Evolutionary conservation across 1,140 invertebrate genomes (phyloP).

Genomic region (Pachypeltis micranthus): DNA sequence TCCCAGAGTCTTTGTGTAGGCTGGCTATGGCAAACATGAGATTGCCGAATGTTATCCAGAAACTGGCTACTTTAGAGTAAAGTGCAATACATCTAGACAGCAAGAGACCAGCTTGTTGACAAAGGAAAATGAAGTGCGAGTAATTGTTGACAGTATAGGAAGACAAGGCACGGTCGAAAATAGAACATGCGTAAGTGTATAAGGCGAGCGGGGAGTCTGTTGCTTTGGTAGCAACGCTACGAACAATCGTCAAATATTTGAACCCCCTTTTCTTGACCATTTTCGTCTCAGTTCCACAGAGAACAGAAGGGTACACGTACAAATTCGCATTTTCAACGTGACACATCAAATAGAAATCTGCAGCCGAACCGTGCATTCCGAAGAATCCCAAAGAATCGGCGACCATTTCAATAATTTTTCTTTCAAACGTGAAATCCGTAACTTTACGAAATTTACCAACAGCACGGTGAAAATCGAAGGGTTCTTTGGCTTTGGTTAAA

Average conservation of each 20-base stretch:
- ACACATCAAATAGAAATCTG: conserved; percentile 1
- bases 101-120: neutral
- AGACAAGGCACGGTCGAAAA: neutral
- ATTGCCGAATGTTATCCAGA: neutral
- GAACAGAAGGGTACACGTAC: neutral
- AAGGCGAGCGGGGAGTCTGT: neutral
- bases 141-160: neutral
- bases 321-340: neutral
- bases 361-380: neutral
- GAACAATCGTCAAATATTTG: neutral
- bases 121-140: neutral
- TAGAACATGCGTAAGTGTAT: neutral
- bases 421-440: neutral
- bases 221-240: neutral
- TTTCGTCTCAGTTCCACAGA: neutral
- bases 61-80: neutral
- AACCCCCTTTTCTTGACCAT: neutral
- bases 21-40: neutral
- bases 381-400: neutral
- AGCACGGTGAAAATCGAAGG: neutral
- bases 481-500: neutral
- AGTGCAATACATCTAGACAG: neutral
- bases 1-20: neutral
- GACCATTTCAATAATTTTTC: neutral
- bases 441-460: neutral